Base-by-base conservation (phyloP, 2,113 vertebrate genomes). In the Zosterops lateralis region DNA sequence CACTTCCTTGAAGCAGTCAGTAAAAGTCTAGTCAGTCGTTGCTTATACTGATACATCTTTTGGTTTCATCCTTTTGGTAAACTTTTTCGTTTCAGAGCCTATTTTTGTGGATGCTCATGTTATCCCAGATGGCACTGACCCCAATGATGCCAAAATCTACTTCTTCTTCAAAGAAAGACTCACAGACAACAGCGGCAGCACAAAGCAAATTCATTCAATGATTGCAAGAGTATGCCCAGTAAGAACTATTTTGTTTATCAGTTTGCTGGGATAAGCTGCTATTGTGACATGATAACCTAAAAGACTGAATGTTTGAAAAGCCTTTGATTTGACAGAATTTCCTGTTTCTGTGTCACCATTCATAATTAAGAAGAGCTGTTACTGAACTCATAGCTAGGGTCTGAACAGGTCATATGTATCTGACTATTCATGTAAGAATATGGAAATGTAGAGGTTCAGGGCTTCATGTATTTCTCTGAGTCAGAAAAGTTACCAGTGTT, bases 141-240 rank as follows among this genome's bases (percentile, higher is more conserved):
- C 99, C 44, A 99, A 99, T 11, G 99, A 99, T 87, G 98, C 98
- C 85, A 99, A 99, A 89, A 96, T 99, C 32, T 99, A 99, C 91
- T 99, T 99, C 92, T 99, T 99, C 97, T 98, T 99, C 97, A 98
- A 99, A 38, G 99, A 99, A 93, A 98, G 98, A 89, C 95, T 99
- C 48, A 99, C 98, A 1, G 99, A 99, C 91, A 99, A 98, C 96
- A 99, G 97, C 5, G 98, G 99, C 62, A 99, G 98, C 91, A 99
- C 99, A 28, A 99, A 98, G 90, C 98, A 99, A 91, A 99, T 99
- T 93, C 98, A 99, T 97, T 99, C 98, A 71, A 99, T 99, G 99
- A 98, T 99, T 91, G 99, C 99, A 84, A 98, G 99, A 97, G 98
- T 99, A 81, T 99, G 99, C 94, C 99, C 99, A 4, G 99, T 99